These are phyloP conservation scores for Anolis carolinensis DNA, from an alignment of 2,113 vertebrate species.

Conservation along the genomic window DNA sequence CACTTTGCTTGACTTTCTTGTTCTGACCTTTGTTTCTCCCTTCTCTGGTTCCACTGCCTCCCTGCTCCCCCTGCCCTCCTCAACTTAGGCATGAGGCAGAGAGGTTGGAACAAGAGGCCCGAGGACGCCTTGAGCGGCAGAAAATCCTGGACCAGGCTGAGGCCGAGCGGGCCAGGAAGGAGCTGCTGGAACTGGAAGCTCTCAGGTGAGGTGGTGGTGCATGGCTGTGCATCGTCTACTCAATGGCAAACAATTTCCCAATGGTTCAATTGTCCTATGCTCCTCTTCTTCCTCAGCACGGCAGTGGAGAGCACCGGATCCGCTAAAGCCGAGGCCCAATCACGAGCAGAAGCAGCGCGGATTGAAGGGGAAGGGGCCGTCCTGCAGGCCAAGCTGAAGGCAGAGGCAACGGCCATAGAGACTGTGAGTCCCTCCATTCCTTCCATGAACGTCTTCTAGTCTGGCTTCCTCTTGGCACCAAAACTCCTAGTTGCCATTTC, in stretches of 20 bases:
- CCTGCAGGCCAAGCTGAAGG: constrained; percentile 86
- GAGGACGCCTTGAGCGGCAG: constrained; percentile 87
- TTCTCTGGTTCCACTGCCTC: neutral
- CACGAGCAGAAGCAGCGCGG: constrained; percentile 81
- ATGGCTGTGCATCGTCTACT: rapidly evolving
- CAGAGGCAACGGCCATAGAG: constrained; percentile 84
- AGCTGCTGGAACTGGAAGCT: constrained; percentile 88
- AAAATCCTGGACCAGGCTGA: constrained; percentile 87
- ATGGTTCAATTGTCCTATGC: neutral
- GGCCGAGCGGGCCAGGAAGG: constrained; percentile 83
- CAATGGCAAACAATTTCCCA: neutral
- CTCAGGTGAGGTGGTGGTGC: constrained; percentile 77
- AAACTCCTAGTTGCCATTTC: too few relatives aligned
- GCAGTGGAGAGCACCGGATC: constrained; percentile 89
- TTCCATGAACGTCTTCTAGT: neutral
- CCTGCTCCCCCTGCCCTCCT: neutral
- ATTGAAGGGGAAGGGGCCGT: constrained; percentile 89
- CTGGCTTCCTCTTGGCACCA: neutral
- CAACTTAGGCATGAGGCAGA: constrained; percentile 85
- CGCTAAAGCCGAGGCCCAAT: constrained; percentile 86
- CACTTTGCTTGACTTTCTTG: rapidly evolving
- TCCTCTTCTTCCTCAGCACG: constrained; percentile 63
- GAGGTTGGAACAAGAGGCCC: constrained; percentile 89
- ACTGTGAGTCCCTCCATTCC: constrained; percentile 55
- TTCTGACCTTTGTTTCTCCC: neutral